phyloP scores from a whole-genome alignment of 2,797 vertebrate genomes.

The Gymnodraco acuticeps region DNA sequence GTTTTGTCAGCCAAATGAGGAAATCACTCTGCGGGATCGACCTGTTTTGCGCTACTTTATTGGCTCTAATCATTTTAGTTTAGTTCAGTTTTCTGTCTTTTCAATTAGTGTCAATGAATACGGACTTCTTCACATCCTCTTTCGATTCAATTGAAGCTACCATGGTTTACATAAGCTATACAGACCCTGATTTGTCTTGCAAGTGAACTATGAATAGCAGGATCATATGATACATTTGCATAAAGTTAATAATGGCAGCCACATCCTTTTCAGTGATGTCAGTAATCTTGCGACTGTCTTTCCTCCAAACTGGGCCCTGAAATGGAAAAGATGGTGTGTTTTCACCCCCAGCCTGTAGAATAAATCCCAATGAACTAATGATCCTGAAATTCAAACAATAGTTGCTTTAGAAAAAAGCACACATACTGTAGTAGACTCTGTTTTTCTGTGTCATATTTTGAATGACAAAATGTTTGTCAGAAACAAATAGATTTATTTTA shows the following conservation, averaged over 20 bases:
- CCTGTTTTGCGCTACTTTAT: conserved; percentile 36
- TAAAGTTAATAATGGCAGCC: conserved; percentile 45
- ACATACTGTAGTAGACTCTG: conserved; percentile 72
- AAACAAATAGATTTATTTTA: conserved; percentile 92
- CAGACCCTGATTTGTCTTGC: conserved; percentile 17
- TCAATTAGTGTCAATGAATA: conserved; percentile 28
- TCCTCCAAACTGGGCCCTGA: conserved; percentile 72
- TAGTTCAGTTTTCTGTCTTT: conserved; percentile 36
- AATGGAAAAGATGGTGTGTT: conserved; percentile 74
- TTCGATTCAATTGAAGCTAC: conserved; percentile 28
- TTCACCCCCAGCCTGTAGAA: conserved; percentile 85
- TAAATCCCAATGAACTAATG: conserved; percentile 88
- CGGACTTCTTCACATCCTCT: conserved; percentile 27
- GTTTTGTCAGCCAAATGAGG: conserved; percentile 51
- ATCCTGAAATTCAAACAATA: conserved; percentile 90
- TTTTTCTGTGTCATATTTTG: conserved; percentile 91
- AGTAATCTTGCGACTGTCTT: conserved; percentile 51
- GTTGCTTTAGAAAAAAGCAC: conserved; percentile 80
- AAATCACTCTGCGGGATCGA: conserved; percentile 33
- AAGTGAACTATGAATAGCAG: conserved; percentile 42
- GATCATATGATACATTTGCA: conserved; percentile 55
- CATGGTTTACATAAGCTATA: conserved; percentile 35
- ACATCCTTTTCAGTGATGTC: conserved; percentile 34
- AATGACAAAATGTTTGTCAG: conserved; percentile 91
- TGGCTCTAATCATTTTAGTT: conserved; percentile 33